A percentile compares a stretch with the other conserved stretches of the same genome.
Conservation (phyloP, 2,113 vertebrate species). For the Cynoglossus semilaevis region DNA sequence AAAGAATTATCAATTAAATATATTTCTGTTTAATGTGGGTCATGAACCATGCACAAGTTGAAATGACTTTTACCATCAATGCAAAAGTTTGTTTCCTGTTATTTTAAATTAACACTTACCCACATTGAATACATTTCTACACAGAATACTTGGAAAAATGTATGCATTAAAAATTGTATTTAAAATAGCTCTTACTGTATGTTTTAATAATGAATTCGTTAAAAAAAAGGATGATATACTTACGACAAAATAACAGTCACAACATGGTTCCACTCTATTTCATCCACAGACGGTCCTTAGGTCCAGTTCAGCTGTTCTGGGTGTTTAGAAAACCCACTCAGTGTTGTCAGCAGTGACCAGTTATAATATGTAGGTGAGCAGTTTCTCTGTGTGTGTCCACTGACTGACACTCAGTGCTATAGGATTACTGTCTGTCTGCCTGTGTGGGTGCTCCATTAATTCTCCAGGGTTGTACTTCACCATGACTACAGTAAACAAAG, state of each 20-base stretch:
- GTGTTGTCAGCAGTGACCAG: conserved; percentile 1
- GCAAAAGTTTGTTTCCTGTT: too few species aligned
- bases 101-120: too few species aligned
- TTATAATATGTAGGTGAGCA: conserved; percentile 12
- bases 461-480: background rate
- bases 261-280: conserved; percentile 36
- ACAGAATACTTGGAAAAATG: too few species aligned
- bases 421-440: background rate
- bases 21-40: too few species aligned
- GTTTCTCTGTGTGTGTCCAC: conserved; percentile 5
- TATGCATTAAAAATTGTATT: too few species aligned
- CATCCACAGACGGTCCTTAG: background rate
- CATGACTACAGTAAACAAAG: background rate
- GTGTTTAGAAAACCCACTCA: background rate
- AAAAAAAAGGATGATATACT: conserved; percentile 20
- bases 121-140: too few species aligned
- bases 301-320: conserved; percentile 2
- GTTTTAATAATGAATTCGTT: too few species aligned
- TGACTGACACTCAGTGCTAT: background rate
- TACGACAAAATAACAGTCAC: conserved; percentile 68
- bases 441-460: background rate
- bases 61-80: too few species aligned
- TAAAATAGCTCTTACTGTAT: too few species aligned
- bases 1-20: too few species aligned
- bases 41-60: too few species aligned